phyloP scores from a whole-genome alignment of 1,140 invertebrate species.

The Drosophila subobscura region DNA sequence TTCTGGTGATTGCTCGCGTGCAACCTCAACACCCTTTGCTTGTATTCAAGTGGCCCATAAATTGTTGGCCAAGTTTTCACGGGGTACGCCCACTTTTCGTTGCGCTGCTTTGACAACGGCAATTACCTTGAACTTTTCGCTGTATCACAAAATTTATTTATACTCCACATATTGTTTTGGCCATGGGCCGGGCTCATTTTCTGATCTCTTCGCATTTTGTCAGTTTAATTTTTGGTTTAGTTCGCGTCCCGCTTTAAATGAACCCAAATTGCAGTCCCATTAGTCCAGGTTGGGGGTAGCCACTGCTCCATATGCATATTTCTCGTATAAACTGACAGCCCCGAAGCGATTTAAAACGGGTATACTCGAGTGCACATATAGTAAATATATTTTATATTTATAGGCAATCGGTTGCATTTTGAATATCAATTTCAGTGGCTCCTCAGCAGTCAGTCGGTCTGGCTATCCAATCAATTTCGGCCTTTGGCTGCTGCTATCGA shows the following conservation, averaged over 20 bases:
- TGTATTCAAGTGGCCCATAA: conserved; percentile 82
- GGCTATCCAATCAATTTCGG: conserved; percentile 59
- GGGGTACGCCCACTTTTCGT: conserved; percentile 73
- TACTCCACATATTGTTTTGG: conserved; percentile 46
- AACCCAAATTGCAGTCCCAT: conserved; percentile 73
- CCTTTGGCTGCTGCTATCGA: conserved; percentile 42
- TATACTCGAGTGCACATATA: conserved; percentile 28
- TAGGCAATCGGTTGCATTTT: conserved; percentile 75
- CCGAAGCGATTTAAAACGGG: conserved; percentile 15
- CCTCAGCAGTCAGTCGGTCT: background rate
- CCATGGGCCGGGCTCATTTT: conserved; percentile 12
- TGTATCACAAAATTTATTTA: conserved; percentile 62
- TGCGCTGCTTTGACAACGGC: conserved; percentile 80
- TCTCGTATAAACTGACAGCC: background rate
- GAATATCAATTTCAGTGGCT: conserved; percentile 70
- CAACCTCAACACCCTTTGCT: conserved; percentile 82
- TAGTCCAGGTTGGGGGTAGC: conserved; percentile 42
- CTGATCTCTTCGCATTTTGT: conserved; percentile 51
- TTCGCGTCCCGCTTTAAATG: conserved; percentile 71
- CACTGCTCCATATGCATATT: conserved; percentile 55
- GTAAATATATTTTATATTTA: conserved; percentile 75
- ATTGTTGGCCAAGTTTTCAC: conserved; percentile 78
- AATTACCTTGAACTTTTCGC: conserved; percentile 79
- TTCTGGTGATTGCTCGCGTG: conserved; percentile 74
- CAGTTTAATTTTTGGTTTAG: conserved; percentile 76